Conservation (phyloP, 2,888 invertebrate genomes). For the Drosophila monieri region DNA sequence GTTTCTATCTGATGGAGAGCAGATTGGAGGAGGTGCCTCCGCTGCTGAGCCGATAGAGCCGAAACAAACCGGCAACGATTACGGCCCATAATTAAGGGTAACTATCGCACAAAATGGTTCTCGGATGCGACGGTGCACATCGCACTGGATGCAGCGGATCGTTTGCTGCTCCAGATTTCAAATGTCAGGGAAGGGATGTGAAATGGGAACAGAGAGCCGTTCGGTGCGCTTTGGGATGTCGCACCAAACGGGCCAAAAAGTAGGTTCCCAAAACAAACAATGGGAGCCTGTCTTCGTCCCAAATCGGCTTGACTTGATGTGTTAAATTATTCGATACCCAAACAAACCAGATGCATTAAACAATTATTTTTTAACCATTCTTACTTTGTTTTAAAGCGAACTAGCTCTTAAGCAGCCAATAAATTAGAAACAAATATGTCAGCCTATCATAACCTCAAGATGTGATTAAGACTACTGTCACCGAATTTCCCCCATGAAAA, state of each 20-base stretch:
- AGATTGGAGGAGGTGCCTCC: constrained; percentile 3
- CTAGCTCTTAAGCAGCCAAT: neutral
- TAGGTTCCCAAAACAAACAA: constrained; percentile 22
- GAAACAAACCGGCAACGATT: constrained; percentile 35
- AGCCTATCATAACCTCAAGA: neutral
- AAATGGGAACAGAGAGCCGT: constrained; percentile 16
- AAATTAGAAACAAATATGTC: neutral
- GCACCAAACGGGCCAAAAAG: neutral
- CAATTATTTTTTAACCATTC: neutral
- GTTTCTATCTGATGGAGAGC: constrained; percentile 46
- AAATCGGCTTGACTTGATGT: neutral
- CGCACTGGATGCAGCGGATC: constrained; percentile 30
- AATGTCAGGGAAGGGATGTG: constrained; percentile 58
- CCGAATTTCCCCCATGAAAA: constrained; percentile 19
- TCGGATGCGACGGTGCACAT: constrained; percentile 62
- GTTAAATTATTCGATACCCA: constrained; percentile 1
- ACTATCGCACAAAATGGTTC: constrained; percentile 61
- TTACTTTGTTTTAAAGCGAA: neutral
- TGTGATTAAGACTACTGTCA: constrained; percentile 1
- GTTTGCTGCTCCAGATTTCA: constrained; percentile 59
- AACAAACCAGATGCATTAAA: neutral
- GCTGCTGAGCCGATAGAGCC: constrained; percentile 30
- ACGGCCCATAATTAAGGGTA: constrained; percentile 59
- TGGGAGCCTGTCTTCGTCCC: constrained; percentile 2
- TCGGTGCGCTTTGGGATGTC: constrained; percentile 34